phyloP scores from a whole-genome alignment of 2,113 vertebrate species.

The Phodopus roborovskii region DNA sequence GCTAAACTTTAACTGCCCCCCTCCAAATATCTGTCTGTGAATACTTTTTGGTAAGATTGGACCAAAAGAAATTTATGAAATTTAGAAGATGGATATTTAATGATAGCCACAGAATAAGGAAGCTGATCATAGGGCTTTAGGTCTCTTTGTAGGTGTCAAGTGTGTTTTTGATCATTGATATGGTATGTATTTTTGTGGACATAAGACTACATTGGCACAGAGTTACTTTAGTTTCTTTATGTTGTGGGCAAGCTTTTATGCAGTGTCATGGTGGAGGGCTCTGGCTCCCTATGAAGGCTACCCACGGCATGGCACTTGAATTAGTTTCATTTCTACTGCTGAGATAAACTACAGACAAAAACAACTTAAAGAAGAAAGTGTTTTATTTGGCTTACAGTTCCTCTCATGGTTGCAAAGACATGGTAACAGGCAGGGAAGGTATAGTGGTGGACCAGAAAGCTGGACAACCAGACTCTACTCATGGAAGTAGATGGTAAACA shows the following conservation, averaged over 20 bases:
- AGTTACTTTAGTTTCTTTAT: neutral
- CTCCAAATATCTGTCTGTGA: neutral
- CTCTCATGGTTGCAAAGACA: neutral
- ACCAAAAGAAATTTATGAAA: neutral
- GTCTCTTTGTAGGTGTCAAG: neutral
- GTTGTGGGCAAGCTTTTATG: fast-evolving
- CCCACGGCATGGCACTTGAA: neutral
- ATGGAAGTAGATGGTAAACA: neutral
- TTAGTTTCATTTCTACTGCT: neutral
- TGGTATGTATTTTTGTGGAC: neutral
- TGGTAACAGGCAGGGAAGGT: too few species aligned
- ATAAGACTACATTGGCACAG: neutral
- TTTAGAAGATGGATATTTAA: neutral
- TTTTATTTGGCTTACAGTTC: neutral
- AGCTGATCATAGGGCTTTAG: fast-evolving
- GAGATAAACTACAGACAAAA: neutral
- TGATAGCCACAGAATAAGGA: neutral
- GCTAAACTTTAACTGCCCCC: neutral
- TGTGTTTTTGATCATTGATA: neutral
- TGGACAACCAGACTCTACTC: too few species aligned
- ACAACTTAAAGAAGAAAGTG: neutral
- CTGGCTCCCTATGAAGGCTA: neutral
- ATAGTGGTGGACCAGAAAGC: neutral
- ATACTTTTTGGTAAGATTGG: neutral
- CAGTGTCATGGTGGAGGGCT: neutral